These are phyloP conservation scores for Uria lomvia DNA, from an alignment of 2,113 vertebrate genomes.

Conservation along the genomic window DNA sequence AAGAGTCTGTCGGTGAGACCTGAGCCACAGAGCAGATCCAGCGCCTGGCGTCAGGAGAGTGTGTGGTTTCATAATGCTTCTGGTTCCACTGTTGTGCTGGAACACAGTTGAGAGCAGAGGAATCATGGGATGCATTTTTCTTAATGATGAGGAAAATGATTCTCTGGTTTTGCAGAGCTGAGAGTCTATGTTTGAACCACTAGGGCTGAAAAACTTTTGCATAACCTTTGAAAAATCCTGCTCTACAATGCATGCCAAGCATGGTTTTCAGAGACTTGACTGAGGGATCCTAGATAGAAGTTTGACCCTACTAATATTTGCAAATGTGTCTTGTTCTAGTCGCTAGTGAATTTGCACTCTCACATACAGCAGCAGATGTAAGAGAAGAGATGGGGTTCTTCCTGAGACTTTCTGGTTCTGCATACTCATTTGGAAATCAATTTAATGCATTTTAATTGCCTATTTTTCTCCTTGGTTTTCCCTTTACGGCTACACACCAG, in stretches of 20 bases:
- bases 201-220: neutral
- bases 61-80: rapidly evolving
- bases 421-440: slow-evolving; percentile 49
- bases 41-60: neutral
- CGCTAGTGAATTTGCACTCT: neutral
- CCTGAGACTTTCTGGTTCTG: slow-evolving; percentile 13
- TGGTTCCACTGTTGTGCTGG: rapidly evolving
- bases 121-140: neutral
- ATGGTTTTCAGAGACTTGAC: neutral
- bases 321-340: neutral
- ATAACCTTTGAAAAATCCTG: neutral
- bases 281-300: neutral
- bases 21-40: neutral
- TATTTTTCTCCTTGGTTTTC: slow-evolving; percentile 58
- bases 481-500: slow-evolving; percentile 33
- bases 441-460: slow-evolving; percentile 67
- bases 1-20: neutral
- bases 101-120: neutral
- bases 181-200: neutral
- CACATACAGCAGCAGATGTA: neutral
- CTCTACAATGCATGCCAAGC: neutral
- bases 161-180: neutral
- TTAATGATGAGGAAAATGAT: neutral
- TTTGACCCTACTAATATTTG: neutral
- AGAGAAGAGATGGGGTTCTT: slow-evolving; percentile 8